Conservation (phyloP, 2,113 vertebrate genomes). For the Onychostruthus taczanowskii region DNA sequence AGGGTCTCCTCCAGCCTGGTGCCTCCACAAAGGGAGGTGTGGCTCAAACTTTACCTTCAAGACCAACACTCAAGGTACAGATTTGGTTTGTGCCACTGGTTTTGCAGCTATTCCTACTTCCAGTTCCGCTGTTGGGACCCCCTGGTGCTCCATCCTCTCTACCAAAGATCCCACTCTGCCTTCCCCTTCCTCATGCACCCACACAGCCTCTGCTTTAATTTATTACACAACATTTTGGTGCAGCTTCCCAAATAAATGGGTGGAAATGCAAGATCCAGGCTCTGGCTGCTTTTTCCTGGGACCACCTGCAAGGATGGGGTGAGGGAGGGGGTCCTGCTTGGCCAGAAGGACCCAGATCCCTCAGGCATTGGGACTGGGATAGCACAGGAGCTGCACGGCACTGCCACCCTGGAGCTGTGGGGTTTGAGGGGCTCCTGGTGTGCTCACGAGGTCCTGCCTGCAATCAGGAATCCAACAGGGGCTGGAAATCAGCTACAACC, state of each 20-base stretch:
- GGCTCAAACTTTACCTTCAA: neutral
- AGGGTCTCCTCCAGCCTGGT: neutral
- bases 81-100: neutral
- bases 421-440: neutral
- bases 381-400: neutral
- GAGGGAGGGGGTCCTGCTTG: neutral
- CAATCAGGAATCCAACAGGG: neutral
- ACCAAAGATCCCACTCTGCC: neutral
- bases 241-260: conserved; percentile 36
- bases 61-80: neutral
- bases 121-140: neutral
- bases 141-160: neutral
- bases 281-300: neutral
- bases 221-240: conserved; percentile 4
- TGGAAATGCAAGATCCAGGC: neutral
- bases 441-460: neutral
- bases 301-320: no score
- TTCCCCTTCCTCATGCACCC: neutral
- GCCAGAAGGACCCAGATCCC: neutral
- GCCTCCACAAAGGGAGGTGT: neutral
- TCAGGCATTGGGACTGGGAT: neutral
- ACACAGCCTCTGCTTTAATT: neutral
- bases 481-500: neutral
- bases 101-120: neutral
- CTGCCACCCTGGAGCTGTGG: neutral